Evolutionary conservation across 2,888 invertebrate genomes (phyloP).

Genomic region (Eretmocerus hayati): DNA sequence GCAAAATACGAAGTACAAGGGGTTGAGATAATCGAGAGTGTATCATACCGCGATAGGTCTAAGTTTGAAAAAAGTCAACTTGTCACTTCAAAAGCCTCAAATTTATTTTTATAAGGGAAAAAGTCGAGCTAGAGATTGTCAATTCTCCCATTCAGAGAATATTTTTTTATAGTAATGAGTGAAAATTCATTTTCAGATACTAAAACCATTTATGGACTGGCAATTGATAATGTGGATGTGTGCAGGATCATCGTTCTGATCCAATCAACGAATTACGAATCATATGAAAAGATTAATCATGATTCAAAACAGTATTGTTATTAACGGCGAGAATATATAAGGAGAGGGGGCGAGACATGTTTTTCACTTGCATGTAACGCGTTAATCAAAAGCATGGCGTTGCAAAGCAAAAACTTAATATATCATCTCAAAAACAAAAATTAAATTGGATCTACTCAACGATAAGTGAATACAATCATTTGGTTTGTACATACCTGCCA

Average conservation of each 20-base stretch:
- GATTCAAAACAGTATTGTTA: neutral
- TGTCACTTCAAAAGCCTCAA: too few species aligned
- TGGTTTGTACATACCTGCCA: slow-evolving; percentile 18
- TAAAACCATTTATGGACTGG: slow-evolving; percentile 17
- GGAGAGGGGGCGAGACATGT: too few species aligned
- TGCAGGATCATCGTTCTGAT: slow-evolving; percentile 17
- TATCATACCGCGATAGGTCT: slow-evolving; percentile 15
- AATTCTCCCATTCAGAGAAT: too few species aligned
- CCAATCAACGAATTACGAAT: slow-evolving; percentile 14
- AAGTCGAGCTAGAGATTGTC: too few species aligned
- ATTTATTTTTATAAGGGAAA: slow-evolving; percentile 8
- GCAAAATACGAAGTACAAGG: slow-evolving; percentile 12
- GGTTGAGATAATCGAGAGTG: slow-evolving; percentile 13
- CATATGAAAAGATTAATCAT: neutral
- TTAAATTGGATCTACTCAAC: slow-evolving; percentile 11
- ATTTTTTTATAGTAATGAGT: too few species aligned
- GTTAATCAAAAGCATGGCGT: too few species aligned
- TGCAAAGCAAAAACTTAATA: too few species aligned
- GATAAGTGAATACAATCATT: slow-evolving; percentile 9
- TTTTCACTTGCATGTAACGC: too few species aligned
- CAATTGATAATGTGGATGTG: slow-evolving; percentile 10
- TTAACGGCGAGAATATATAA: too few species aligned
- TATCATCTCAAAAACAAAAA: too few species aligned
- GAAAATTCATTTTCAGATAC: slow-evolving; percentile 13
- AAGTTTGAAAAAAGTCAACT: slow-evolving; percentile 7